phyloP scores from a whole-genome alignment of 2,113 vertebrate species.

The Xiphophorus maculatus region DNA sequence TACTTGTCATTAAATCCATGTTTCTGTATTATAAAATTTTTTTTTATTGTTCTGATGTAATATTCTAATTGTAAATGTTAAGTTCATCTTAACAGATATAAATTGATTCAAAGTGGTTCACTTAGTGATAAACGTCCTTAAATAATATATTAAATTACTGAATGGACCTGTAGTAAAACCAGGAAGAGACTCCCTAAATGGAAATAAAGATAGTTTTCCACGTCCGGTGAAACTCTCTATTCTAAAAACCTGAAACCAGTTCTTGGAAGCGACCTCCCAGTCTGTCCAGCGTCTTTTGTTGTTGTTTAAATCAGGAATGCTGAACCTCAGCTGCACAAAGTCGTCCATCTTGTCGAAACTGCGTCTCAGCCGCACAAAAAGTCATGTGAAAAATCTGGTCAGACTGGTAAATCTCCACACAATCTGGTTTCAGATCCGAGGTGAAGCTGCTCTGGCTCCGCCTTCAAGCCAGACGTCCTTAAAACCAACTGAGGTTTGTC shows the following conservation, averaged over 20 bases:
- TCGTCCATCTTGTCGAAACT: conserved; percentile 70
- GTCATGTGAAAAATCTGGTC: conserved; percentile 66
- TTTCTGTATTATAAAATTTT: too few relatives aligned
- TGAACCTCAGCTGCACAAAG: conserved; percentile 19
- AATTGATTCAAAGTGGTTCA: too few relatives aligned
- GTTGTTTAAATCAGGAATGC: conserved; percentile 16
- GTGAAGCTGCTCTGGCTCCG: conserved; percentile 50
- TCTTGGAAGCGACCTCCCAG: conserved; percentile 24
- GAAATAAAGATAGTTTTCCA: background rate
- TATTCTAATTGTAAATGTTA: too few relatives aligned
- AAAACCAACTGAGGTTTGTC: conserved; percentile 12
- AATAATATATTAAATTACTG: background rate
- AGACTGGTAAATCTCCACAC: conserved; percentile 33
- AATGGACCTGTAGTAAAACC: background rate
- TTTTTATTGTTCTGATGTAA: too few relatives aligned
- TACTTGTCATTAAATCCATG: too few relatives aligned
- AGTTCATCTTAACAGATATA: too few relatives aligned
- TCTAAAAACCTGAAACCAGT: conserved; percentile 32
- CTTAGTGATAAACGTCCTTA: too few relatives aligned
- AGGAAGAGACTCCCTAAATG: background rate
- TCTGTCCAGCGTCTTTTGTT: background rate
- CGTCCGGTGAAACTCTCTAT: conserved; percentile 42
- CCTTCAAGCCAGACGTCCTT: conserved; percentile 47
- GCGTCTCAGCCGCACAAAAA: background rate
- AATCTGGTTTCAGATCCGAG: conserved; percentile 62